Evolutionary conservation across 2,797 vertebrate genomes (phyloP).

Genomic region (Thalassophryne amazonica): DNA sequence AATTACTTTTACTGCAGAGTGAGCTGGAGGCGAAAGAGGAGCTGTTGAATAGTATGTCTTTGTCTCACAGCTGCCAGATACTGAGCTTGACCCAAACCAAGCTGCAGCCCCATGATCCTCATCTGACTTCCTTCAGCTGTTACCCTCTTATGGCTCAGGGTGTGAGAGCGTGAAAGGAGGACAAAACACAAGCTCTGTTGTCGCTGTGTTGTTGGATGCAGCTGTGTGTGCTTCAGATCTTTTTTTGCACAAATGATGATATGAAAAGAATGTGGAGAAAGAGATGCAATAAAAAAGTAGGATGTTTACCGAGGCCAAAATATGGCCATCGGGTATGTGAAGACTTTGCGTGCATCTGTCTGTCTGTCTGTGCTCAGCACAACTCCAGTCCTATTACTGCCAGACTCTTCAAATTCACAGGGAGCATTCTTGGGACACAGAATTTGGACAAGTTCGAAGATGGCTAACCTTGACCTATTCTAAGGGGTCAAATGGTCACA

Average conservation of each 20-base stretch:
- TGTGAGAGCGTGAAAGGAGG: slow-evolving; percentile 7
- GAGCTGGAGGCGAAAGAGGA: slow-evolving; percentile 44
- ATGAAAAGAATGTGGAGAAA: slow-evolving; percentile 19
- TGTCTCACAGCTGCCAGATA: slow-evolving; percentile 66
- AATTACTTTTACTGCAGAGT: slow-evolving; percentile 17
- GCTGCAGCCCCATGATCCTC: slow-evolving; percentile 79
- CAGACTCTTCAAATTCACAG: too few relatives aligned
- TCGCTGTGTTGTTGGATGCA: slow-evolving; percentile 49
- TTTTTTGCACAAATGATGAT: slow-evolving; percentile 58
- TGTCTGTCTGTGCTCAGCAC: too few relatives aligned
- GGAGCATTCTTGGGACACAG: too few relatives aligned
- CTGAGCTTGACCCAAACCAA: slow-evolving; percentile 62
- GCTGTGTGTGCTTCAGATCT: slow-evolving; percentile 64
- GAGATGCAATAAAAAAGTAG: slow-evolving; percentile 6
- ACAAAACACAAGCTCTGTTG: slow-evolving; percentile 66
- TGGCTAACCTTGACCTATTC: too few relatives aligned
- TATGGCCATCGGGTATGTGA: too few relatives aligned
- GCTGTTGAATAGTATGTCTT: slow-evolving; percentile 55
- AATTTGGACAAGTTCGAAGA: too few relatives aligned
- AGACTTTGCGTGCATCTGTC: too few relatives aligned
- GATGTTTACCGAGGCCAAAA: too few relatives aligned
- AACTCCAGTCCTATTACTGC: too few relatives aligned
- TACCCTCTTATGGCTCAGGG: slow-evolving; percentile 56
- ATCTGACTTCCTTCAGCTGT: slow-evolving; percentile 78
- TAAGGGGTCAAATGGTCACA: too few relatives aligned